These are phyloP conservation scores for Heliconius melpomene DNA, from an alignment of 1,140 invertebrate genomes.

Conservation along the genomic window DNA sequence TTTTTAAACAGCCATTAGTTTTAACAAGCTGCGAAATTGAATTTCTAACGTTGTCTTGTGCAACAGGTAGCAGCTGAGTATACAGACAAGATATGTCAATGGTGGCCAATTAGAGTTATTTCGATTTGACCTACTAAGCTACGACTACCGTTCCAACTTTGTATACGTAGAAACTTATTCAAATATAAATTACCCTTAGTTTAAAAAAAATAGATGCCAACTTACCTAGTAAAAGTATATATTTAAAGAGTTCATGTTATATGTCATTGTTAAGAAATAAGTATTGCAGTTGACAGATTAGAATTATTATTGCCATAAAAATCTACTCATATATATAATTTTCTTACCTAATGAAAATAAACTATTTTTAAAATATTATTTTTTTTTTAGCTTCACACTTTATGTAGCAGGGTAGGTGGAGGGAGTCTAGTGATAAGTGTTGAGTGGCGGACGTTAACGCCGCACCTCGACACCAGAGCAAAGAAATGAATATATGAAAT, in stretches of 20 bases:
- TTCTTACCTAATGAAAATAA: too few species aligned
- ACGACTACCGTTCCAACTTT: background rate
- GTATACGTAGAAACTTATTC: background rate
- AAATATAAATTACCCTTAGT: background rate
- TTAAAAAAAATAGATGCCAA: background rate
- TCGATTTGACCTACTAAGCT: constrained; percentile 29
- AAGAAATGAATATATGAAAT: too few species aligned
- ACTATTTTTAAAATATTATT: too few species aligned
- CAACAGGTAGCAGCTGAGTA: constrained; percentile 13
- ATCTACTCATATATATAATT: too few species aligned
- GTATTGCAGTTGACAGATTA: too few species aligned
- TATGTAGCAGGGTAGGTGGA: too few species aligned
- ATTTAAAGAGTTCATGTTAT: background rate
- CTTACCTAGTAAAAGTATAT: background rate
- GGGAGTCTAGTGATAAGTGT: too few species aligned
- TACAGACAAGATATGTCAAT: constrained; percentile 27
- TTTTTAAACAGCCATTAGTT: background rate
- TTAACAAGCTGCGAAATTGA: constrained; percentile 8
- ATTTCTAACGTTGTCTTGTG: constrained; percentile 16
- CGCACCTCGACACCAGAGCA: too few species aligned
- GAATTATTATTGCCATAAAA: too few species aligned
- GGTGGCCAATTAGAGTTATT: constrained; percentile 28
- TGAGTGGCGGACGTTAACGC: too few species aligned
- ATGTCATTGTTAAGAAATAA: too few species aligned
- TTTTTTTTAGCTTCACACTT: too few species aligned